Evolutionary conservation across 1,140 invertebrate species (phyloP).

Genomic region (Homarus americanus): DNA sequence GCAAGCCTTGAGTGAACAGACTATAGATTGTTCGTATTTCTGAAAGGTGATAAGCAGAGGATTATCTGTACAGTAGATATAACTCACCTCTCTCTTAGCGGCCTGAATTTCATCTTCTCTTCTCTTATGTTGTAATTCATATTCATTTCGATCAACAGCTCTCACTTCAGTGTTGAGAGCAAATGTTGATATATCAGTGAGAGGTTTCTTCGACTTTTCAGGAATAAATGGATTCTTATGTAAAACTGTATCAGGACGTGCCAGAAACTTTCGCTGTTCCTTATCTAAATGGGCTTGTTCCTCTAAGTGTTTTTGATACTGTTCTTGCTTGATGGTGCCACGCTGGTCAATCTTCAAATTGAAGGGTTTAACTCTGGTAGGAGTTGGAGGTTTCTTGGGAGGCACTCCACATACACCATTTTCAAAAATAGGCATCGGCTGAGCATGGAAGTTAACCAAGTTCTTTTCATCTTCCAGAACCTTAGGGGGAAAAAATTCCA

Average conservation of each 20-base stretch:
- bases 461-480: conserved; percentile 78
- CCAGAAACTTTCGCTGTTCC: conserved; percentile 78
- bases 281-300: conserved; percentile 69
- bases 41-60: too few species aligned
- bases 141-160: conserved; percentile 78
- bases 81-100: conserved; percentile 67
- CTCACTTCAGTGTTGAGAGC: conserved; percentile 79
- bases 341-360: conserved; percentile 78
- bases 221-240: conserved; percentile 81
- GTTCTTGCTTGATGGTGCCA: conserved; percentile 76
- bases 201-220: conserved; percentile 77
- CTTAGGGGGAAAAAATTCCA: conserved; percentile 68
- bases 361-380: conserved; percentile 78
- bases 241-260: conserved; percentile 79
- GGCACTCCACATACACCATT: conserved; percentile 76
- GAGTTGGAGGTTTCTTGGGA: conserved; percentile 76
- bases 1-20: too few species aligned
- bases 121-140: conserved; percentile 79
- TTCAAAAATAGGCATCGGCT: conserved; percentile 78
- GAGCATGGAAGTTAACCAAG: conserved; percentile 79
- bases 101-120: conserved; percentile 77
- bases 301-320: conserved; percentile 68
- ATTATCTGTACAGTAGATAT: too few species aligned
- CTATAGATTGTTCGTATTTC: too few species aligned
- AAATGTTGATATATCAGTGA: conserved; percentile 78